phyloP scores from a whole-genome alignment of 2,888 invertebrate genomes.

The Drosophila neotestacea region DNA sequence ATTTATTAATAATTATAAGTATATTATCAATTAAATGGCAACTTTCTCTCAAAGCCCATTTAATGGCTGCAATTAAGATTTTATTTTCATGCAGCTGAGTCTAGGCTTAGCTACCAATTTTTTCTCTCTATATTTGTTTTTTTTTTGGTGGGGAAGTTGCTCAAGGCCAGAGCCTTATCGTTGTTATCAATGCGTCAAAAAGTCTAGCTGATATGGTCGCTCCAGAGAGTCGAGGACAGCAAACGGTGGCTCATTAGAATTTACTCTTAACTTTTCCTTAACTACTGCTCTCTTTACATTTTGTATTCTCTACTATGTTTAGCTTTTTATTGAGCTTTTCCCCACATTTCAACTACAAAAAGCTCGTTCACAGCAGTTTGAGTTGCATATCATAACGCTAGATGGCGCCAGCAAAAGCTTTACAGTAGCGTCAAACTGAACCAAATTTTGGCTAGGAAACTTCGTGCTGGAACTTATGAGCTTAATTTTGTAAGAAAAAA shows the following conservation, averaged over 20 bases:
- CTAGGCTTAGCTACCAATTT: slow-evolving; percentile 6
- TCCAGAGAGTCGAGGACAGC: slow-evolving; percentile 17
- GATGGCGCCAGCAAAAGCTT: slow-evolving; percentile 34
- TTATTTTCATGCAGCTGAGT: slow-evolving; percentile 44
- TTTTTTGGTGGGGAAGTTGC: not conserved
- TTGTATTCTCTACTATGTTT: not conserved
- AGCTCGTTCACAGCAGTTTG: not conserved
- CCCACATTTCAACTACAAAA: not conserved
- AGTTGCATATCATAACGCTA: not conserved
- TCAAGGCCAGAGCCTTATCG: slow-evolving; percentile 60
- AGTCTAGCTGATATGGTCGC: slow-evolving; percentile 15
- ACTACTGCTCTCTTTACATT: slow-evolving; percentile 2
- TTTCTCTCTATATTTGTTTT: not conserved
- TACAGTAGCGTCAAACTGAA: slow-evolving; percentile 1
- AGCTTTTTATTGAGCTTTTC: slow-evolving; percentile 33
- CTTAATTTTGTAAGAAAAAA: not conserved
- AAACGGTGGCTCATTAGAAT: slow-evolving; percentile 13
- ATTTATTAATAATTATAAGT: slow-evolving; percentile 48
- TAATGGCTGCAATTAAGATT: slow-evolving; percentile 68
- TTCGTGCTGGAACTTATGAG: no score
- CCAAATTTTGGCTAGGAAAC: accelerated
- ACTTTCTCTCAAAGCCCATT: slow-evolving; percentile 21
- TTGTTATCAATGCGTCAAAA: slow-evolving; percentile 63
- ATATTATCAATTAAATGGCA: slow-evolving; percentile 50
- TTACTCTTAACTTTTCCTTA: slow-evolving; percentile 29